Evolutionary conservation across 1,140 invertebrate genomes (phyloP), one percentile per base, ranked within the genome.

Genomic region (Bombus soroeensis): DNA sequence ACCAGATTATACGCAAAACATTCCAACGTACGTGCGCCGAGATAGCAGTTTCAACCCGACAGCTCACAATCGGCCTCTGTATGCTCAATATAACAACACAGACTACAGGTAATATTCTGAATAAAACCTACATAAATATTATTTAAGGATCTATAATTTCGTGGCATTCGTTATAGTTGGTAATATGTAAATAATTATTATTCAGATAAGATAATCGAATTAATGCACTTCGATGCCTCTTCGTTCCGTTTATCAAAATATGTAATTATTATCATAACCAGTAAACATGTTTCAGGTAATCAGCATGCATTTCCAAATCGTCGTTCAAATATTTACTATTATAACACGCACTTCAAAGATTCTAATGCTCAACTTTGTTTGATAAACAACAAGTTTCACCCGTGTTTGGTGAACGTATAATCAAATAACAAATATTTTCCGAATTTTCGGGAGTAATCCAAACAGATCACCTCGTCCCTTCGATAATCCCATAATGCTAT

Each of bases 1-100:
- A 92, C 98, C 98, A 71, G 98, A 99, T 95, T 99, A 98, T 93
- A 98, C 98, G 66, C 98, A 98, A 93, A 97, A 98, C 93, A 97
- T 97, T 89, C 97, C 97, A 72, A 96, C 97, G 85, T 97, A 98
- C 93, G 95, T 97, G 39, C 95, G 96, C 87, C 94, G 96, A 87
- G 96, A 96, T 64, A 94, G 95, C 83, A 87, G 92, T 84, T 95
- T 94, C 86, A 93, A 90, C 85, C 86, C 92, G 59, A 92, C 93
- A 37, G 89, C 93, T 39, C 94, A 95, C 72, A 92, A 92, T 90
- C 93, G 95, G 41, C 94, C 95, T n/a, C 90, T 94, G 75, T 95
- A 93, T 88, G 84, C 92, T n/a, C 93, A 94, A 89, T 94, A 95
- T 68, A 94, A 95, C 91, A 94, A 89, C 85, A 94, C 94, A 90